Evolutionary conservation across 2,888 invertebrate species (phyloP).

Genomic region (Amblyjoppa proteus): DNA sequence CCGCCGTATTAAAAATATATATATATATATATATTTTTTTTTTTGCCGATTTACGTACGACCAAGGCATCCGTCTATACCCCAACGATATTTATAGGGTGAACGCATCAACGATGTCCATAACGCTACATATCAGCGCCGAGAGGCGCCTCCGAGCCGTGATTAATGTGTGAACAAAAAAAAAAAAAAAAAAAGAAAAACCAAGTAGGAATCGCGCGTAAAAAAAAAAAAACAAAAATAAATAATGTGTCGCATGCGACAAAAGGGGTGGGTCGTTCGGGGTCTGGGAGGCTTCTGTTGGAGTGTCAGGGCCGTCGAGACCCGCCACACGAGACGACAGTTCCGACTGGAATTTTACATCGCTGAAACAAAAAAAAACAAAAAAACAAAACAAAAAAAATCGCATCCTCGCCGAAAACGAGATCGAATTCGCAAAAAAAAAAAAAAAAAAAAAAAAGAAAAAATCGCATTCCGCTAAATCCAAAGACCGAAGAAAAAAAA

Average conservation of each 20-base stretch:
- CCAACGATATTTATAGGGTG: conserved; percentile 52
- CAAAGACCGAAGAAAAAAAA: conserved; percentile 2
- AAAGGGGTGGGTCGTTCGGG: not conserved
- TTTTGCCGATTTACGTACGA: conserved; percentile 28
- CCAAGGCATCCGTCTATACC: conserved; percentile 41
- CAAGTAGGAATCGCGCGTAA: conserved; percentile 1
- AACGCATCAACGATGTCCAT: conserved; percentile 47
- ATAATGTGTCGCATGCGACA: conserved; percentile 23
- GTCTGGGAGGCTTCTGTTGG: not conserved
- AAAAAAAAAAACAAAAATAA: conserved; percentile 6
- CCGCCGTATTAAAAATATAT: not conserved
- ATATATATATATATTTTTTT: not conserved
- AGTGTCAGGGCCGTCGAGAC: conserved; percentile 7
- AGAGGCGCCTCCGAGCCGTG: conserved; percentile 39
- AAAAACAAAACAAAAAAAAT: too few species aligned
- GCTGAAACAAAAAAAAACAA: too few species aligned
- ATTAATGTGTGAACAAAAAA: conserved; percentile 33
- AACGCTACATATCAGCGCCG: conserved; percentile 59
- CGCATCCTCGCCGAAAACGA: too few species aligned
- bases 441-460: conserved; percentile 32
- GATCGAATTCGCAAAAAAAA: not conserved
- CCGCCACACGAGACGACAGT: too few species aligned
- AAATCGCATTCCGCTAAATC: conserved; percentile 16
- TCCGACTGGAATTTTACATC: too few species aligned
- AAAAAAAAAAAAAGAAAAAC: conserved; percentile 24